Base-by-base conservation (phyloP, 2,797 vertebrate species). In the Phoeniculus purpureus region DNA sequence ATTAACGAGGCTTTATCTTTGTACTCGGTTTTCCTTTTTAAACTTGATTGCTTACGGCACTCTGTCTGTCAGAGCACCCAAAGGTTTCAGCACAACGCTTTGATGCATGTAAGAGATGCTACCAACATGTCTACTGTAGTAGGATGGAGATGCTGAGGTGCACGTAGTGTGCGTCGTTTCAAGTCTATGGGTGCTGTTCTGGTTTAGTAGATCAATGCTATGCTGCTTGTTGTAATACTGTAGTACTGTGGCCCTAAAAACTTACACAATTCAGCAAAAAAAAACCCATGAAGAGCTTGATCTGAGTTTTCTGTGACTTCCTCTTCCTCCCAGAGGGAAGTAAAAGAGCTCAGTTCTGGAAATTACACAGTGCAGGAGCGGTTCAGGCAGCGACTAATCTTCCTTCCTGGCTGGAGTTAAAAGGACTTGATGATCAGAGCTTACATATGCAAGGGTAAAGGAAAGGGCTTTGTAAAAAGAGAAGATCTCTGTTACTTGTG, bases 341-440 rank as follows among this genome's bases (percentile, higher is more conserved):
- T 25, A 54, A 19, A 81, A 66, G 55, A 72, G 74, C 89, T 76
- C 51, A 45, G n/a, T 83, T 84, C 61, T 96, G 37, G 78, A 89
- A 90, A 60, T 94, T 82, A 82, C 93, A 71, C 90, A 66, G 92
- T 13, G 12, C 27, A 77, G 89, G 89, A 94, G 74, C 2, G 0
- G 61, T 87, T 23, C 52, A 70, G 68, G 66, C 84, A 91, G 66
- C 61, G 25, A n/a, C 90, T 93, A 80, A 92, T 96, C 93, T 84
- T 92, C 54, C 91, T 92, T 95, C 66, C 85, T 95, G 78, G 43
- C 76, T 64, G 83, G 78, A 93, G 78, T 70, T 94, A 62, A 75
- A 96, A 94, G 80, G 31, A 27, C 71, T 78, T 34, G 21, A 25
- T 92, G 92, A 89, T 87, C 85, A 65, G 60, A 87, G 75, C 61